phyloP scores from a whole-genome alignment of 2,888 invertebrate genomes.

The Autographa gamma region DNA sequence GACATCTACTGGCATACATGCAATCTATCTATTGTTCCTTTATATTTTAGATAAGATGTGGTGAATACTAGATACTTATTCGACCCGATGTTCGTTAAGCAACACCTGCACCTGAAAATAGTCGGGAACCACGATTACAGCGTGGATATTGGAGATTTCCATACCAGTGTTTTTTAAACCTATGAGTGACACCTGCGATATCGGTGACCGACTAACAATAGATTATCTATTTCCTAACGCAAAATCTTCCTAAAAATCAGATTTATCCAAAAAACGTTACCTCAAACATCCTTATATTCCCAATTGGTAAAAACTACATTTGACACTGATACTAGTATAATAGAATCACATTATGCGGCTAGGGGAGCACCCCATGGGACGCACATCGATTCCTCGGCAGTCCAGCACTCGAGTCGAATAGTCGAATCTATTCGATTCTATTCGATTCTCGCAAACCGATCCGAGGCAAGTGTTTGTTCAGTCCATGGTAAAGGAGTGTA shows the following conservation, averaged over 20 bases:
- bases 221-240: too few species aligned
- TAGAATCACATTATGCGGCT: conserved; percentile 70
- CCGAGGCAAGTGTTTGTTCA: conserved; percentile 71
- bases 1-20: too few species aligned
- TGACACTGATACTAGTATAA: conserved; percentile 62
- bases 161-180: too few species aligned
- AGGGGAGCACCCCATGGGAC: conserved; percentile 51
- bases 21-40: too few species aligned
- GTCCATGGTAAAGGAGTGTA: conserved; percentile 69
- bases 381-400: conserved; percentile 61
- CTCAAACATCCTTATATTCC: conserved; percentile 42
- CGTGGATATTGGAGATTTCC: too few species aligned
- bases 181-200: too few species aligned
- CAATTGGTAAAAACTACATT: conserved; percentile 59
- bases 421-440: conserved; percentile 66
- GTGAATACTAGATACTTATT: too few species aligned
- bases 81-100: too few species aligned
- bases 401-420: conserved; percentile 56
- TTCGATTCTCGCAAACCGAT: conserved; percentile 60
- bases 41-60: too few species aligned
- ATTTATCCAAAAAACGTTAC: conserved; percentile 24
- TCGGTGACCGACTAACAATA: too few species aligned
- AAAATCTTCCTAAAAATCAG: neutral
- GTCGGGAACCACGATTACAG: too few species aligned
- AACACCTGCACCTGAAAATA: too few species aligned